A percentile compares a stretch with the other conserved stretches of the same genome.
Conservation (phyloP, 2,888 invertebrate genomes). For the Tachina fera region DNA sequence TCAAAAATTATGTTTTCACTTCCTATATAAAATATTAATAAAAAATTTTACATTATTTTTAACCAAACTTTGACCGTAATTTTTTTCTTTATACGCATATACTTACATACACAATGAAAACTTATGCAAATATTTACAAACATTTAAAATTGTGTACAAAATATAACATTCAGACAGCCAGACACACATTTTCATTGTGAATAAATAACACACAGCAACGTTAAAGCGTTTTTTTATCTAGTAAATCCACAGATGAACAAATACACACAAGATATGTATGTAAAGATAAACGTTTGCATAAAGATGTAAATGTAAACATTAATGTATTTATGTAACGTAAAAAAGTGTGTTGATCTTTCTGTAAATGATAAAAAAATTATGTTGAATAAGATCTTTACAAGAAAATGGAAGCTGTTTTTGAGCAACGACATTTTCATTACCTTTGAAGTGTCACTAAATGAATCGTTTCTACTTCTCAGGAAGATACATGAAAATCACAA, state of each 20-base stretch:
- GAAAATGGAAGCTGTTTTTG: no score
- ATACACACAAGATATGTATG: constrained; percentile 1
- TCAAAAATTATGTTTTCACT: no score
- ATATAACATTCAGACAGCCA: background rate
- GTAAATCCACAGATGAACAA: constrained; percentile 12
- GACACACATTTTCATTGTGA: constrained; percentile 43
- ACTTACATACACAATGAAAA: constrained; percentile 15
- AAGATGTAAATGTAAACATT: background rate
- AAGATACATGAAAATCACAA: no score
- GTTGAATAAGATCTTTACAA: constrained; percentile 36
- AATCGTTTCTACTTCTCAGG: no score
- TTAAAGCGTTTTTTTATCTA: constrained; percentile 3
- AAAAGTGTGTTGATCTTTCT: constrained; percentile 12
- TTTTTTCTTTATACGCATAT: background rate
- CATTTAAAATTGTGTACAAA: constrained; percentile 24
- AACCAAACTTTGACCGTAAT: background rate
- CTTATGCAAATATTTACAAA: constrained; percentile 32
- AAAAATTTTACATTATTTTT: no score
- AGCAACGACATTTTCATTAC: no score
- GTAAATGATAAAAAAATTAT: constrained; percentile 51
- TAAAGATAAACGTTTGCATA: background rate
- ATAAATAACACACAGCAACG: constrained; percentile 21
- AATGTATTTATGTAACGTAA: background rate
- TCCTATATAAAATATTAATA: no score
- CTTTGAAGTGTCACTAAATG: no score